Evolutionary conservation across 2,888 invertebrate species (phyloP).

Genomic region (Lasioglossum morio): DNA sequence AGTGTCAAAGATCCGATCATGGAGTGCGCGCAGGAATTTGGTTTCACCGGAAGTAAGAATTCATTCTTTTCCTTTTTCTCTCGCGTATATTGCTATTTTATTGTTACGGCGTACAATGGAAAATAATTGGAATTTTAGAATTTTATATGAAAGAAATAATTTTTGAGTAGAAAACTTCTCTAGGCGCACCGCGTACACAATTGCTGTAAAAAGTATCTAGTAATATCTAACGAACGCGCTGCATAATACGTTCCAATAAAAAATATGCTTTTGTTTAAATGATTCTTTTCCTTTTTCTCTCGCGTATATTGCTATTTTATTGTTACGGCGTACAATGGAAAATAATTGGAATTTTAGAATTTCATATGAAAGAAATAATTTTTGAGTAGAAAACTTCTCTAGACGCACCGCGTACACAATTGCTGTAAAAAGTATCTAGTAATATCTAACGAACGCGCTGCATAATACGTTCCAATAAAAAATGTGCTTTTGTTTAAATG

Average conservation of each 20-base stretch:
- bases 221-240: not conserved
- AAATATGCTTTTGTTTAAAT: no score
- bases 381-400: not conserved
- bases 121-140: not conserved
- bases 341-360: not conserved
- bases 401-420: no score
- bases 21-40: conserved; percentile 28
- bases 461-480: not conserved
- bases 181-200: no score
- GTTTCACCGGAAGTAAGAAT: conserved; percentile 19
- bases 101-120: not conserved
- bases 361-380: not conserved
- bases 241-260: not conserved
- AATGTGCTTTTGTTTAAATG: not conserved
- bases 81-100: not conserved
- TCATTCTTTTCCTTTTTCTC: not conserved
- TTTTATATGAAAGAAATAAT: not conserved
- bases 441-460: not conserved
- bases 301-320: not conserved
- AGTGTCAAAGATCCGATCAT: not conserved
- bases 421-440: no score
- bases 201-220: no score
- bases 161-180: not conserved
- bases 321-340: not conserved
- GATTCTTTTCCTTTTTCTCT: not conserved